Base-by-base conservation (phyloP, 2,113 vertebrate species). In the Rhinoptilus africanus region DNA sequence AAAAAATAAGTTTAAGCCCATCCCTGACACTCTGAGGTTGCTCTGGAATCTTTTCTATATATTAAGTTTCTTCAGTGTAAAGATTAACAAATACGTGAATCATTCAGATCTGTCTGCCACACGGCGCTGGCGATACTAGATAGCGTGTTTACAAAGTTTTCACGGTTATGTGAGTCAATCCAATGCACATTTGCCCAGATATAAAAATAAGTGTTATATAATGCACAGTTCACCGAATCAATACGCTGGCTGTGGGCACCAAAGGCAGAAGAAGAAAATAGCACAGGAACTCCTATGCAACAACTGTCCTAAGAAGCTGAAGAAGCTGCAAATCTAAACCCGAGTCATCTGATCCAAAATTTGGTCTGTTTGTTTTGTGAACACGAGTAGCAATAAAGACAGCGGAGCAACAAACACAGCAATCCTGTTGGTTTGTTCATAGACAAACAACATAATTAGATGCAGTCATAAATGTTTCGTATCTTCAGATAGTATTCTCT, bases 191-290 rank as follows among this genome's bases (percentile, higher is more conserved):
- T 93, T 83, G n/a, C 39, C 78, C 37, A 63, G 45, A 82, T 79
- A 89, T 18, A 92, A 94, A 95, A 95, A 94, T 69, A 92, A 78
- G 51, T 57, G 67, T 85, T 85, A 85, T 54, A 77, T 88, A 94
- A 95, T 63, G 57, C 26, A 54, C 17, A 73, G 63, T 73, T 69
- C 78, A 80, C 48, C 76, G 34, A 88, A 92, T 94, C 85, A 85
- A 74, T 90, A 80, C 3, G 7, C 43, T 79, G 41, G 16, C 48
- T 43, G 19, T 27, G 30, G n/a, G 22, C 53, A 56, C 37, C 43
- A 88, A 69, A 69, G 5, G 14, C 63, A 34, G 63, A 45, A 90
- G 57, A 88, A 85, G 81, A 83, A 95, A 93, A 89, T 14, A 82
- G 59, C 72, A 76, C 39, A 56, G 47, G 21, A 83, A 14, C 78